Evolutionary conservation across 2,113 vertebrate genomes (phyloP).

Genomic region (Neogobius melanostomus): DNA sequence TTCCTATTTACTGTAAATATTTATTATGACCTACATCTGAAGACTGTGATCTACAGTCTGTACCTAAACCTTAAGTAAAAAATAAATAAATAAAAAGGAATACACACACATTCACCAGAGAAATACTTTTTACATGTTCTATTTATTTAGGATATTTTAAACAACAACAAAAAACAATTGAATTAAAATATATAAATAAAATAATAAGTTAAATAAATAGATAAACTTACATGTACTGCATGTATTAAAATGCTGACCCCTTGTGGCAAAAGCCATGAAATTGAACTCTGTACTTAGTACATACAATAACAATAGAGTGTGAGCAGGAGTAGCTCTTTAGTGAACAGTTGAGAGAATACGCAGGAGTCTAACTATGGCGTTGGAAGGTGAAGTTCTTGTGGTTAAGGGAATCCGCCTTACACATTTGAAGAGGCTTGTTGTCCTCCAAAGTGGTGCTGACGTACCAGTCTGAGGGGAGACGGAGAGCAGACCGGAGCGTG

Average conservation of each 20-base stretch:
- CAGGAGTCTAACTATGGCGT: background rate
- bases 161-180: background rate
- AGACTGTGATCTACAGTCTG: no score
- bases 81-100: no score
- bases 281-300: conserved; percentile 59
- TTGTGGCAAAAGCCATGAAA: conserved; percentile 25
- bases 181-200: background rate
- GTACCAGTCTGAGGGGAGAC: conserved; percentile 53
- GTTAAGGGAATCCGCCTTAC: conserved; percentile 15
- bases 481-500: conserved; percentile 61
- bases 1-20: no score
- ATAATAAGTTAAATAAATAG: conserved; percentile 19
- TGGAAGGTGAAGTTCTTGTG: conserved; percentile 50
- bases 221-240: conserved; percentile 20
- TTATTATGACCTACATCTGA: no score
- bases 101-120: no score
- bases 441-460: conserved; percentile 61
- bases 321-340: background rate
- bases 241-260: conserved; percentile 13
- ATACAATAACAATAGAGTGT: conserved; percentile 42
- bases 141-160: background rate
- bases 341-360: no score
- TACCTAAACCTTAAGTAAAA: no score
- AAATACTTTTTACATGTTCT: background rate
- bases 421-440: conserved; percentile 53